Evolutionary conservation across 2,888 invertebrate species (phyloP).

Genomic region (Athripsodes cinereus): DNA sequence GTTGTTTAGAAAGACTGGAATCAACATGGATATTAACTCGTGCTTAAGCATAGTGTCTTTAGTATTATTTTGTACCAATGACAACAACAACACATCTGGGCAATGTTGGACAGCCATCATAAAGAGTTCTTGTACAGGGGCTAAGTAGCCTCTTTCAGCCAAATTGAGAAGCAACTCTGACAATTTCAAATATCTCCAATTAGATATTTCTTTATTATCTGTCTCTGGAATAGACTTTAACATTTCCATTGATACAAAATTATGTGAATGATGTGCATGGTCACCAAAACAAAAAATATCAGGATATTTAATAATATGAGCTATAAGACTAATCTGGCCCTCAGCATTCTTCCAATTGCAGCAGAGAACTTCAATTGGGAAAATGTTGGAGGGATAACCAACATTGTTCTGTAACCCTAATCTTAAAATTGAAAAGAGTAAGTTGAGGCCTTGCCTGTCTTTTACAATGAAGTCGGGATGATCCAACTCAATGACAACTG

Average conservation of each 20-base stretch:
- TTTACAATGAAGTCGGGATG: slow-evolving; percentile 84
- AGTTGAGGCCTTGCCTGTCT: slow-evolving; percentile 76
- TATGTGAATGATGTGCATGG: slow-evolving; percentile 74
- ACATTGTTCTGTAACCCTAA: slow-evolving; percentile 71
- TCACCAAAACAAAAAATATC: slow-evolving; percentile 95
- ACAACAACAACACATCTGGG: slow-evolving; percentile 88
- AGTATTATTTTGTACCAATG: slow-evolving; percentile 79
- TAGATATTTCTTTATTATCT: slow-evolving; percentile 87
- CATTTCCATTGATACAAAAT: slow-evolving; percentile 79
- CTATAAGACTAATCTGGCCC: slow-evolving; percentile 84
- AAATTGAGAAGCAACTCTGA: slow-evolving; percentile 82
- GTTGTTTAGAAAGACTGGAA: slow-evolving; percentile 90
- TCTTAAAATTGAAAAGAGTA: slow-evolving; percentile 77
- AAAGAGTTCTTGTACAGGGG: slow-evolving; percentile 80
- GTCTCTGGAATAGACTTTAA: slow-evolving; percentile 92
- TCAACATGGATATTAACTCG: slow-evolving; percentile 79
- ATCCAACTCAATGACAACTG: slow-evolving; percentile 86
- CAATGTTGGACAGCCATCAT: slow-evolving; percentile 90
- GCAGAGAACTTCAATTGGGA: slow-evolving; percentile 86
- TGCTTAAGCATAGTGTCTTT: slow-evolving; percentile 74
- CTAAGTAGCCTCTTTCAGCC: slow-evolving; percentile 80
- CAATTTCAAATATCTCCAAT: slow-evolving; percentile 90
- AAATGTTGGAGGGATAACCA: slow-evolving; percentile 62
- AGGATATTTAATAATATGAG: slow-evolving; percentile 80
- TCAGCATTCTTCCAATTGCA: slow-evolving; percentile 91